Conservation (phyloP, 2,888 invertebrate species). For the Xanthorhoe designata region DNA sequence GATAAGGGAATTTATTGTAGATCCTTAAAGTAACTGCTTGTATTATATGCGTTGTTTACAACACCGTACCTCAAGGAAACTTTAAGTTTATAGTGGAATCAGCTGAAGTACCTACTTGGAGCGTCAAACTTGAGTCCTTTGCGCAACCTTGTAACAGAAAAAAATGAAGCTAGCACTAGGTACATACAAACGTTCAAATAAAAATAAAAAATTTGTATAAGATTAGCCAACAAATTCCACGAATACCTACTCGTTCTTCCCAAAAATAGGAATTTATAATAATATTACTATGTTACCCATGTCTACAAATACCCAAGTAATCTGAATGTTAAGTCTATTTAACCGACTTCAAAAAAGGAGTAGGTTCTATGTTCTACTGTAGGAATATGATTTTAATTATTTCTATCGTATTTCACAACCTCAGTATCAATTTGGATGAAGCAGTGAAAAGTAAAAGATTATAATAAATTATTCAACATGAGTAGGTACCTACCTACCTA, state of each 20-base stretch:
- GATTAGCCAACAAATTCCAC: too few relatives aligned
- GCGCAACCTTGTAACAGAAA: neutral
- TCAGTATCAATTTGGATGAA: too few relatives aligned
- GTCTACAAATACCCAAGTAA: too few relatives aligned
- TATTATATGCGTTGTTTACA: neutral
- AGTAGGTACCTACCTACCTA: neutral
- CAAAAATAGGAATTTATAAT: too few relatives aligned
- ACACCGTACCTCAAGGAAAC: conserved; percentile 2
- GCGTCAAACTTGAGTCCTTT: conserved; percentile 9
- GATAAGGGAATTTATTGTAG: neutral
- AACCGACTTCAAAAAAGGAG: too few relatives aligned
- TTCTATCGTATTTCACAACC: too few relatives aligned
- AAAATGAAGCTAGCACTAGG: neutral
- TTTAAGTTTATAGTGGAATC: neutral
- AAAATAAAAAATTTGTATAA: too few relatives aligned
- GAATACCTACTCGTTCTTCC: too few relatives aligned
- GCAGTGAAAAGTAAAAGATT: neutral
- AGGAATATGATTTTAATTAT: too few relatives aligned
- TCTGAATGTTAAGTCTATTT: too few relatives aligned
- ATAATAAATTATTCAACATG: neutral
- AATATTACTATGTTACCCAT: too few relatives aligned
- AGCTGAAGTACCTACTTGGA: neutral
- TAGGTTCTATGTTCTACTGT: too few relatives aligned
- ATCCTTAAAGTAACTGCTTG: neutral
- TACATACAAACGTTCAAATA: neutral